Base-by-base conservation (phyloP, 2,888 invertebrate species). In the Aspidapion aeneum region DNA sequence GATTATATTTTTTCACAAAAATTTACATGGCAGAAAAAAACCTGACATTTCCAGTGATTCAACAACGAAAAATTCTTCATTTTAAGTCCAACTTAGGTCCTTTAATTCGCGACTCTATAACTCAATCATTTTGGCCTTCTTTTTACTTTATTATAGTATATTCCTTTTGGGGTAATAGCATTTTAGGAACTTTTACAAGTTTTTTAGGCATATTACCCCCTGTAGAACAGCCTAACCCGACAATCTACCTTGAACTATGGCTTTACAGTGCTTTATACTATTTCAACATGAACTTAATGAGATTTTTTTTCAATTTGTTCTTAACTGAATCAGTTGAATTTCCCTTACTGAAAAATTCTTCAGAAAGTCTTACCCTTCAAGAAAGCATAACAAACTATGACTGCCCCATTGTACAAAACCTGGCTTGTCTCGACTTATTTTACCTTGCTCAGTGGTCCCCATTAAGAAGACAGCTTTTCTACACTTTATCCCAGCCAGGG, bases 401-500 rank as follows among this genome's bases (percentile, higher is more conserved):
- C 61, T 82, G 87, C 57, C 88, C 89, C 7, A 87, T 91, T 58
- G 83, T 89, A 66, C 90, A 90, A 75, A 88, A 90, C 74, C 80
- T 94, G 61, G 93, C 90, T 3, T 91, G 89, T 66, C 82, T 89
- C 65, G 93, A 93, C 77, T 82, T 95, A 18, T 85, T 84, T 71
- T 84, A 85, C 35, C 77, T 94, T 71, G 83, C 90, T 0, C 83
- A 86, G 72, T 87, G 86, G 73, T 87, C 88, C 52, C 75, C 80
- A 19, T 58, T 67, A 0, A 82, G 91, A 70, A 84, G 94, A 57
- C 77, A 82, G 69, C 81, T 86, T 62, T 81, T 94, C 52, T 94
- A 90, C 74, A 84, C 86, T 16, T 80, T 93, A 0, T 92, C 92
- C 22, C 87, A 89, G 73, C 93, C 93, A 21, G 93, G 94, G 18